A percentile compares a stretch with the other conserved stretches of the same genome.
These are phyloP conservation scores for Campylomormyrus tamandua DNA, from an alignment of 2,113 vertebrate species.

Conservation along the genomic window DNA sequence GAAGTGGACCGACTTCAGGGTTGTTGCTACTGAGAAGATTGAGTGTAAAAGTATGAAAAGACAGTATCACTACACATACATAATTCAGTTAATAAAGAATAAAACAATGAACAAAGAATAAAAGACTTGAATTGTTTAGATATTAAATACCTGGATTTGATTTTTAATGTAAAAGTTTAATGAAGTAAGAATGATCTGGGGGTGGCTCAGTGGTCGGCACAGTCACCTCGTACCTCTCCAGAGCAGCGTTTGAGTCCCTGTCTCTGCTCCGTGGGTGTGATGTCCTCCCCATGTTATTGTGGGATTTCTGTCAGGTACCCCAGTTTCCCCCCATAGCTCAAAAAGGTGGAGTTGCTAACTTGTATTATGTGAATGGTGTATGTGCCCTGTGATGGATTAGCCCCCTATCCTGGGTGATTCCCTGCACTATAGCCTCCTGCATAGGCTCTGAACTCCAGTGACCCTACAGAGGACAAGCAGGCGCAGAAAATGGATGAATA, in stretches of 20 bases:
- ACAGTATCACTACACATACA: background rate
- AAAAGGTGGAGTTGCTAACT: no score
- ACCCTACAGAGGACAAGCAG: background rate
- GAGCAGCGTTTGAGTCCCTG: background rate
- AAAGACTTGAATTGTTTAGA: background rate
- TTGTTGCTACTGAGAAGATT: slow-evolving; percentile 13
- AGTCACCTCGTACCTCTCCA: background rate
- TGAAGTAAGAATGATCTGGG: background rate
- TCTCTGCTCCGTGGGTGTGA: no score
- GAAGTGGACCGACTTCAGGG: slow-evolving; percentile 49
- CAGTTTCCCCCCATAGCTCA: no score
- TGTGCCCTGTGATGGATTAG: no score
- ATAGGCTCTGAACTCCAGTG: background rate
- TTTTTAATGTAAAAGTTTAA: background rate
- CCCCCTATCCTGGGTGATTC: background rate
- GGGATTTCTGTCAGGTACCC: no score
- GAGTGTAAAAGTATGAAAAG: background rate
- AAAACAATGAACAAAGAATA: background rate
- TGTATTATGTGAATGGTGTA: no score
- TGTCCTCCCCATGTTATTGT: no score
- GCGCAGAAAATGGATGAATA: background rate
- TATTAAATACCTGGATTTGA: background rate
- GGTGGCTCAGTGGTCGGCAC: background rate
- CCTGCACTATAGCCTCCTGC: background rate
- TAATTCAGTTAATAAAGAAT: background rate